A percentile compares a stretch with the other conserved stretches of the same genome.
phyloP scores from a whole-genome alignment of 2,888 invertebrate species.

The Eupeodes luniger region DNA sequence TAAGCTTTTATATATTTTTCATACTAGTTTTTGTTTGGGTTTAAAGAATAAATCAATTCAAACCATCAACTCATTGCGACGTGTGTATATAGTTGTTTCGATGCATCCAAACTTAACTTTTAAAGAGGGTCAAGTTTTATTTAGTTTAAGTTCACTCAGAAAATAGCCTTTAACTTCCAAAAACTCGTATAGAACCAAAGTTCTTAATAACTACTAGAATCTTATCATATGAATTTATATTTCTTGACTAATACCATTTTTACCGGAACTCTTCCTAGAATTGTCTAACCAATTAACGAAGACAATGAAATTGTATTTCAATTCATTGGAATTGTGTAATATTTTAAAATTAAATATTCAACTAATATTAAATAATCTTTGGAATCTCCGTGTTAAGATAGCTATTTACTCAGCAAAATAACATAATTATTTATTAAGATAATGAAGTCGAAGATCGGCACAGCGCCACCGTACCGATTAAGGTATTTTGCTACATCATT shows the following conservation, averaged over 20 bases:
- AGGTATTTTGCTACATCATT: slow-evolving; percentile 29
- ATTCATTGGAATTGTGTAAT: neutral
- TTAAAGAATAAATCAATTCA: neutral
- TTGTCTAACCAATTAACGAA: too few relatives aligned
- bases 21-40: neutral
- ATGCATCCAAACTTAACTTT: too few relatives aligned
- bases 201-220: too few relatives aligned
- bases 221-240: too few relatives aligned
- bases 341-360: neutral
- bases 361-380: neutral
- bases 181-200: too few relatives aligned
- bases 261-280: too few relatives aligned
- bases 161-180: too few relatives aligned
- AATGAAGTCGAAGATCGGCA: neutral
- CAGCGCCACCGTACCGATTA: neutral
- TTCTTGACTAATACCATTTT: too few relatives aligned
- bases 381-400: neutral
- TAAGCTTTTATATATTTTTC: neutral
- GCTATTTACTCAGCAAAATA: neutral
- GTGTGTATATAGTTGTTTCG: too few relatives aligned
- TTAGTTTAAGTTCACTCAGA: too few relatives aligned
- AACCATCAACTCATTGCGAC: neutral
- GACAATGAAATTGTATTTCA: neutral
- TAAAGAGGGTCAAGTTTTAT: too few relatives aligned
- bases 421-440: slow-evolving; percentile 9